Evolutionary conservation across 2,797 vertebrate species (phyloP).

Genomic region (Taeniopygia guttata): DNA sequence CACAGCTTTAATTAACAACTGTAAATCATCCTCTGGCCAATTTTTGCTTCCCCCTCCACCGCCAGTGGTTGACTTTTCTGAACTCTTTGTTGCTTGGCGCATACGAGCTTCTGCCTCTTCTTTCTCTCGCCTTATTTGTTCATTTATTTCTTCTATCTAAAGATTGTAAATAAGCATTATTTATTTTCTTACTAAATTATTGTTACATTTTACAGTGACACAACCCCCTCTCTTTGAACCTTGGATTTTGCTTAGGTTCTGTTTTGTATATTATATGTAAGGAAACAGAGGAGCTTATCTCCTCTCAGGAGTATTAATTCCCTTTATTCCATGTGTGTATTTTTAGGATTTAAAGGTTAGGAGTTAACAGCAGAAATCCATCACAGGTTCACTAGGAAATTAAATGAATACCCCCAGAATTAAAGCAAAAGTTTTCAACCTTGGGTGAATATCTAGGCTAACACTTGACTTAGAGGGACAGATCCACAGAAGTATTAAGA

Average conservation of each 20-base stretch:
- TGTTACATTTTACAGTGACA: not conserved
- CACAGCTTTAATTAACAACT: slow-evolving; percentile 97
- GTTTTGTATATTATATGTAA: not conserved
- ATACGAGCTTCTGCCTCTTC: slow-evolving; percentile 91
- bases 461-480: not conserved
- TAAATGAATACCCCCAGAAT: not conserved
- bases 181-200: not conserved
- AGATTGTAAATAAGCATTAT: slow-evolving; percentile 32
- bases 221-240: not conserved
- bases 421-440: not conserved
- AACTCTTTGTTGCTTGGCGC: slow-evolving; percentile 84
- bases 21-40: slow-evolving; percentile 95
- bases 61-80: slow-evolving; percentile 84
- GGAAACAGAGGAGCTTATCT: not conserved
- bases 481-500: slow-evolving; percentile 23
- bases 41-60: slow-evolving; percentile 81
- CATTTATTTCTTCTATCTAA: slow-evolving; percentile 92
- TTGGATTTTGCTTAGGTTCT: not conserved
- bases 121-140: slow-evolving; percentile 87
- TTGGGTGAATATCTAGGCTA: not conserved
- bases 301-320: not conserved
- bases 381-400: not conserved
- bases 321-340: accelerated
- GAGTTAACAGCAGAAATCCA: not conserved
- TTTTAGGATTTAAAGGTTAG: not conserved